Evolutionary conservation across 2,113 vertebrate genomes (phyloP).

Genomic region (Elachura formosa): DNA sequence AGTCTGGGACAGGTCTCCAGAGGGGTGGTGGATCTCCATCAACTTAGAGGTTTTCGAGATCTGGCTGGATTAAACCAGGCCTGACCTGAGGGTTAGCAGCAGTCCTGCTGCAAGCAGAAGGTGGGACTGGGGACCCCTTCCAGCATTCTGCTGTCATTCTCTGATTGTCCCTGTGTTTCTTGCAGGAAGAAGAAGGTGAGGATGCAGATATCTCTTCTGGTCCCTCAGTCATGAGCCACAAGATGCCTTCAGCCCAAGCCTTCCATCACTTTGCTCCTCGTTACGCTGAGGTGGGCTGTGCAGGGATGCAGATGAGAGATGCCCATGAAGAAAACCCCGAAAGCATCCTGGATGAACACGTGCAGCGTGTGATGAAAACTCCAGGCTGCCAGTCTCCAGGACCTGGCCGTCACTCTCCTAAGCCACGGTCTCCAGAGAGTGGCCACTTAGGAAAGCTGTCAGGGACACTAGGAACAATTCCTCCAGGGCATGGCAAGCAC

Average conservation of each 20-base stretch:
- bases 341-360: conserved; percentile 94
- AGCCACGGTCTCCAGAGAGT: conserved; percentile 84
- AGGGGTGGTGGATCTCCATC: background rate
- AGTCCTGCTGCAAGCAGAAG: background rate
- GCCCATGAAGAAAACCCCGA: conserved; percentile 94
- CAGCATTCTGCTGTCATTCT: background rate
- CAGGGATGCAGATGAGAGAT: conserved; percentile 76
- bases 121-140: background rate
- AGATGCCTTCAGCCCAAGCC: conserved; percentile 76
- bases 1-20: background rate
- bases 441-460: conserved; percentile 68
- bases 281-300: conserved; percentile 79
- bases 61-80: background rate
- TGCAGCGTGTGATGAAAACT: conserved; percentile 94
- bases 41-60: background rate
- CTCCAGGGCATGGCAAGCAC: conserved; percentile 79
- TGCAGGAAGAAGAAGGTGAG: conserved; percentile 91
- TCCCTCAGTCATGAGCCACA: conserved; percentile 74
- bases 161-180: background rate
- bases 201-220: conserved; percentile 76
- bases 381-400: conserved; percentile 91
- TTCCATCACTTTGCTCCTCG: conserved; percentile 81
- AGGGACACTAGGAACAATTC: conserved; percentile 50
- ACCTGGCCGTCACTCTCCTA: conserved; percentile 84
- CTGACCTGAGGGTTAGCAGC: background rate